Percentiles rank a stretch among this genome's conserved stretches.
These are phyloP conservation scores for Myiozetetes cayanensis DNA, from an alignment of 2,113 vertebrate genomes.

Conservation along the genomic window DNA sequence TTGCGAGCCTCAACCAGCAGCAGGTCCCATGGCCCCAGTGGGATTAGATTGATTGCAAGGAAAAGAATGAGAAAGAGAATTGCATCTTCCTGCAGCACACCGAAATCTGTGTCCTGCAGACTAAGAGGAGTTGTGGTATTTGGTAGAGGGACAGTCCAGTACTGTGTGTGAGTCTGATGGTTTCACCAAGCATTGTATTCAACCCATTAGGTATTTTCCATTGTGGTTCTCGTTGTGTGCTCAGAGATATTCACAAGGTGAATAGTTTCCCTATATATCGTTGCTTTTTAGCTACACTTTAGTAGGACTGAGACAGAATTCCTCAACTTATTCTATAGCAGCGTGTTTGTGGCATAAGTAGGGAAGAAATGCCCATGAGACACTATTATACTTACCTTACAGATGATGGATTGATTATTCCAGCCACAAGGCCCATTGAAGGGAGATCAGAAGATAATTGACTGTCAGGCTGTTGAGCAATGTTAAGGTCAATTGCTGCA, in stretches of 20 bases:
- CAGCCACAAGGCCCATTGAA: conserved; percentile 67
- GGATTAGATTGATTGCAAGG: neutral
- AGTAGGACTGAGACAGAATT: neutral
- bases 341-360: neutral
- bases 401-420: conserved; percentile 74
- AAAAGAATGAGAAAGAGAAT: neutral
- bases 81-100: neutral
- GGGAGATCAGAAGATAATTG: conserved; percentile 76
- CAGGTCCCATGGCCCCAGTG: neutral
- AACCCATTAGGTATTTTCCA: neutral
- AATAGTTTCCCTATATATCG: neutral
- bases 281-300: neutral
- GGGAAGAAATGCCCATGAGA: conserved; percentile 36
- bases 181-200: neutral
- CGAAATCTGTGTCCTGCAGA: neutral
- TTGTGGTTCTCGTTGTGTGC: neutral
- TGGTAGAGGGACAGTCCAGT: neutral
- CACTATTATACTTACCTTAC: conserved; percentile 69
- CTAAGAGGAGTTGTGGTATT: neutral
- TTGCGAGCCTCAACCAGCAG: neutral
- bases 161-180: neutral
- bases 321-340: neutral
- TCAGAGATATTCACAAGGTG: neutral
- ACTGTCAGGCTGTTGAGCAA: conserved; percentile 74
- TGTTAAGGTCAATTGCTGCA: conserved; percentile 72